Conservation (phyloP, 2,888 invertebrate genomes). For the Cheilosia urbana region DNA sequence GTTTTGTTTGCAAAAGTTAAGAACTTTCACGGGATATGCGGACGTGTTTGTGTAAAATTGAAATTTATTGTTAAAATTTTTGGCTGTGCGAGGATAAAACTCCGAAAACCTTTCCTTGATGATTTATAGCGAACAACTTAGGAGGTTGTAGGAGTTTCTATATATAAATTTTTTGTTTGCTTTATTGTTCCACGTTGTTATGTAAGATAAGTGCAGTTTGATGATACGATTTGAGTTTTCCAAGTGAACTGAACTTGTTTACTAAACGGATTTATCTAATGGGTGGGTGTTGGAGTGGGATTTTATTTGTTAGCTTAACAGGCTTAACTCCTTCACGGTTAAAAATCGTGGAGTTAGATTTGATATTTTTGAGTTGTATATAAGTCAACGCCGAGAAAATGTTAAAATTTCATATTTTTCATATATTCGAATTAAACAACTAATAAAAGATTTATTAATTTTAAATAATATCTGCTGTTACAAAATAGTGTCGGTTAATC, state of each 20-base stretch:
- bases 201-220: slow-evolving; percentile 48
- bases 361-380: too few relatives aligned
- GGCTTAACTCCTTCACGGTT: too few relatives aligned
- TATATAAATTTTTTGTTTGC: slow-evolving; percentile 4
- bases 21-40: slow-evolving; percentile 63
- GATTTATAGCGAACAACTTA: slow-evolving; percentile 58
- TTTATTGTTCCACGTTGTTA: slow-evolving; percentile 6
- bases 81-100: slow-evolving; percentile 46
- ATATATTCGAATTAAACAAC: too few relatives aligned
- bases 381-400: too few relatives aligned
- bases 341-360: too few relatives aligned
- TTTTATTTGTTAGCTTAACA: too few relatives aligned
- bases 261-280: too few relatives aligned
- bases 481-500: too few relatives aligned
- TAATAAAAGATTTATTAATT: too few relatives aligned
- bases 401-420: too few relatives aligned
- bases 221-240: slow-evolving; percentile 19
- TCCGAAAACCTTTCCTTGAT: slow-evolving; percentile 39
- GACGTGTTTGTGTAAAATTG: slow-evolving; percentile 73
- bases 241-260: background rate
- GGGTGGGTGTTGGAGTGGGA: too few relatives aligned
- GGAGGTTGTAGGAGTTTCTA: slow-evolving; percentile 22
- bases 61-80: slow-evolving; percentile 73
- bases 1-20: slow-evolving; percentile 69
- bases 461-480: too few relatives aligned